phyloP scores from a whole-genome alignment of 2,888 invertebrate genomes.

The Stenoptilia bipunctidactyla region DNA sequence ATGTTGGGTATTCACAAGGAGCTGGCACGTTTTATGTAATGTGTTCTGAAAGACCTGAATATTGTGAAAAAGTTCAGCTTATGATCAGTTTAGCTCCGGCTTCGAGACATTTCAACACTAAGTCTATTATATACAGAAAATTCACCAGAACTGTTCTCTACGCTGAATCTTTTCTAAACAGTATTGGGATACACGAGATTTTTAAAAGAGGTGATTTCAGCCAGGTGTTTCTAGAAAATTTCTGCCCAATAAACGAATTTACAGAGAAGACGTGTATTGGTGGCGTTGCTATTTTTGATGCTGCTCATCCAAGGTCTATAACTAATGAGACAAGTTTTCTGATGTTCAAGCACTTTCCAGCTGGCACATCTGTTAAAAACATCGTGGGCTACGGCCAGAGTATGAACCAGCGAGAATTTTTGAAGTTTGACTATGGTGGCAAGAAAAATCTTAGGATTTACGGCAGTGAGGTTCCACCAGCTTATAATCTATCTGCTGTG shows the following conservation, averaged over 20 bases:
- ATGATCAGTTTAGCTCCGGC: constrained; percentile 77
- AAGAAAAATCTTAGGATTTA: constrained; percentile 30
- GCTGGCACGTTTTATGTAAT: constrained; percentile 75
- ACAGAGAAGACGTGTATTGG: constrained; percentile 26
- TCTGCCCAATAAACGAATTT: constrained; percentile 28
- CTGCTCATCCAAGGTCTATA: constrained; percentile 34
- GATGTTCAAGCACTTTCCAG: constrained; percentile 36
- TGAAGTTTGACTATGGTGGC: constrained; percentile 40
- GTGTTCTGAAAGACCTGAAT: constrained; percentile 74
- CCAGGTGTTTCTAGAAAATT: constrained; percentile 31
- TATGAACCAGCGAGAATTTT: constrained; percentile 24
- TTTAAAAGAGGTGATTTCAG: constrained; percentile 28
- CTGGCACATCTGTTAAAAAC: constrained; percentile 35
- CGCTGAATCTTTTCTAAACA: constrained; percentile 21
- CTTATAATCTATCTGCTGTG: constrained; percentile 32
- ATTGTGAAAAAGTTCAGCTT: constrained; percentile 73
- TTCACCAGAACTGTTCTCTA: constrained; percentile 16
- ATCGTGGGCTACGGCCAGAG: constrained; percentile 42
- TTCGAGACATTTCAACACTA: constrained; percentile 47
- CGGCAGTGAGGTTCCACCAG: constrained; percentile 29
- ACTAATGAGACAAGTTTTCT: constrained; percentile 24
- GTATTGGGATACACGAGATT: constrained; percentile 27
- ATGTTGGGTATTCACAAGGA: constrained; percentile 84
- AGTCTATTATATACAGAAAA: constrained; percentile 22
- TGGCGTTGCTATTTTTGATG: constrained; percentile 24